Evolutionary conservation across 1,140 invertebrate species (phyloP).

Genomic region (Paracyclopina nana): DNA sequence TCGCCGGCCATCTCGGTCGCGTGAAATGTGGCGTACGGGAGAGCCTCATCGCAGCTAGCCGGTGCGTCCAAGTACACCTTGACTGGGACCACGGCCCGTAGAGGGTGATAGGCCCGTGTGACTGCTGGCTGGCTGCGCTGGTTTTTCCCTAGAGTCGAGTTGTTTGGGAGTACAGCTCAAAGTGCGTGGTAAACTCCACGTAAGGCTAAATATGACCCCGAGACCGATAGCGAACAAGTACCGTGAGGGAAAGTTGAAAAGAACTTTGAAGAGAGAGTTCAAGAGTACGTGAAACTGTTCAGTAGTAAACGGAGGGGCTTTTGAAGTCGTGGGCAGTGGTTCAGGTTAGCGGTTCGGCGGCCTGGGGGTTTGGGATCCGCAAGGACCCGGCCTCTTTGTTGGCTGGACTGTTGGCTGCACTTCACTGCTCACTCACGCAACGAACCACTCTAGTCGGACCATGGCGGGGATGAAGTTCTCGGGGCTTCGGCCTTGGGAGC

Average conservation of each 20-base stretch:
- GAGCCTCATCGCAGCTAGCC: slow-evolving; percentile 22
- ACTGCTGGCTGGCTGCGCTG: slow-evolving; percentile 31
- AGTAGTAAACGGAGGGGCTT: slow-evolving; percentile 2
- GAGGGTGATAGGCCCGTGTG: slow-evolving; percentile 48
- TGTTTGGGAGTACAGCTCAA: slow-evolving; percentile 66
- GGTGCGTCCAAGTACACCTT: slow-evolving; percentile 39
- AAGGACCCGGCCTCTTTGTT: not conserved
- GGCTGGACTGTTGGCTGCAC: not conserved
- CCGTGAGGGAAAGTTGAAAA: slow-evolving; percentile 77
- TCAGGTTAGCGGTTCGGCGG: not conserved
- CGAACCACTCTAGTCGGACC: not conserved
- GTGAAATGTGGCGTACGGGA: slow-evolving; percentile 47
- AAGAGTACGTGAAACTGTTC: slow-evolving; percentile 53
- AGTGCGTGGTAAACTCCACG: slow-evolving; percentile 61
- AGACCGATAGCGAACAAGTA: slow-evolving; percentile 77
- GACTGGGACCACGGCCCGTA: slow-evolving; percentile 43
- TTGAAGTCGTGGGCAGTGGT: not conserved
- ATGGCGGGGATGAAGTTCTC: not conserved
- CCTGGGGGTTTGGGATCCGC: not conserved
- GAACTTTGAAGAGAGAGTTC: slow-evolving; percentile 71
- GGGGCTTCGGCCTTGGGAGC: not conserved
- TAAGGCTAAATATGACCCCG: slow-evolving; percentile 62
- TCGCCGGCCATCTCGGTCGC: slow-evolving; percentile 25
- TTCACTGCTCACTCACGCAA: not conserved
- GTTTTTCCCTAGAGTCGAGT: slow-evolving; percentile 49